Evolutionary conservation across 2,797 vertebrate species (phyloP).

Genomic region (Zenarchopterus dispar): DNA sequence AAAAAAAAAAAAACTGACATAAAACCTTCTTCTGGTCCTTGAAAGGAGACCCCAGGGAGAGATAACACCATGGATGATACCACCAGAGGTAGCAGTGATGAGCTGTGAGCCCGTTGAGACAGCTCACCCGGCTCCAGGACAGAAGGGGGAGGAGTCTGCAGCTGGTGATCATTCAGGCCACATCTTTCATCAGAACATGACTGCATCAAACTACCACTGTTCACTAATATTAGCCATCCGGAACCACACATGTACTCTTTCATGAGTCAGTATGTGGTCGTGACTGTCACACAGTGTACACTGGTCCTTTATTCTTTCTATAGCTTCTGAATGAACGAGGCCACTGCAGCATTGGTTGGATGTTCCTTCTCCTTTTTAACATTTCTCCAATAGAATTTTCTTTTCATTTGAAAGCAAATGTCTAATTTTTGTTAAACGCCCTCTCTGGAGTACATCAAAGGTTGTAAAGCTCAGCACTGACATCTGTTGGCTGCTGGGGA

Average conservation of each 20-base stretch:
- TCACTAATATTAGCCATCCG: constrained; percentile 30
- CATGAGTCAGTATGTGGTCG: constrained; percentile 47
- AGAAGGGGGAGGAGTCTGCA: constrained; percentile 38
- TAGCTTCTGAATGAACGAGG: constrained; percentile 1
- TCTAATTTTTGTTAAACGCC: neutral
- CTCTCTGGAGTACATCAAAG: neutral
- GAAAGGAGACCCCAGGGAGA: constrained; percentile 17
- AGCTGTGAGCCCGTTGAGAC: constrained; percentile 44
- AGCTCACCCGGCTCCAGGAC: constrained; percentile 43
- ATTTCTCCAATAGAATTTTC: too few relatives aligned
- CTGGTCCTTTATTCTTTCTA: constrained; percentile 36
- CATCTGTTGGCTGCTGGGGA: constrained; percentile 55
- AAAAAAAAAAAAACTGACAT: neutral
- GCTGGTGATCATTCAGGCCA: constrained; percentile 38
- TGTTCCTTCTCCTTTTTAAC: neutral
- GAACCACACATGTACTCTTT: constrained; percentile 19
- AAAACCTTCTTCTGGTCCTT: constrained; percentile 3
- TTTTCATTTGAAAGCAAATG: neutral
- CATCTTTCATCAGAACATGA: constrained; percentile 53
- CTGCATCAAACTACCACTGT: constrained; percentile 34
- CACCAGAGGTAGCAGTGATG: constrained; percentile 47
- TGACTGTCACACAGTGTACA: constrained; percentile 61
- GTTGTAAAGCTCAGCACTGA: constrained; percentile 43
- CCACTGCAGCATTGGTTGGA: neutral
- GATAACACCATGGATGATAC: constrained; percentile 11